phyloP scores from a whole-genome alignment of 2,113 vertebrate species.

The Megaceryle maxima region DNA sequence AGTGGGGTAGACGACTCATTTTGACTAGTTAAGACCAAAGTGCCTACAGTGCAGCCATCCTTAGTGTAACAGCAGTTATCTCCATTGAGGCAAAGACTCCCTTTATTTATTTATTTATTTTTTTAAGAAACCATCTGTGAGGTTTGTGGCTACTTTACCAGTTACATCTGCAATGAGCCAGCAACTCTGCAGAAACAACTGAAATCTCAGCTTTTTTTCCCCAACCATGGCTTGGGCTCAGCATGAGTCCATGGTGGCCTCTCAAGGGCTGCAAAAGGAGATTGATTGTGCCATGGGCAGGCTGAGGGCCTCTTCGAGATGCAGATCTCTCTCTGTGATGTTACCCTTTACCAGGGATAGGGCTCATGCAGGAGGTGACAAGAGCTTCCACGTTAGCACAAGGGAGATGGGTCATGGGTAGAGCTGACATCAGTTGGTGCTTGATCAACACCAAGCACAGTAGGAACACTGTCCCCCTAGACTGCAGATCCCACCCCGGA shows the following conservation, averaged over 20 bases:
- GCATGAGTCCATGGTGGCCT: fast-evolving
- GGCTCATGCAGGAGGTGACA: background rate
- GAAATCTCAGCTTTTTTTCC: background rate
- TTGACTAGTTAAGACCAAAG: background rate
- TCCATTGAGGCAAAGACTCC: background rate
- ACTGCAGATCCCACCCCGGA: background rate
- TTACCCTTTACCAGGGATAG: background rate
- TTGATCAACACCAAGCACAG: too few species aligned
- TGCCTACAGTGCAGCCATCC: background rate
- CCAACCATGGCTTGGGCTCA: background rate
- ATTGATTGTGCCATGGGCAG: background rate
- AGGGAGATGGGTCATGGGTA: background rate
- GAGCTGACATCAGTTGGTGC: background rate
- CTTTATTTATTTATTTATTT: background rate
- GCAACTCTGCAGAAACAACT: background rate
- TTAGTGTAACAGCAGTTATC: background rate
- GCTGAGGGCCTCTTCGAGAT: background rate
- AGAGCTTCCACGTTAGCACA: background rate
- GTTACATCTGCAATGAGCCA: background rate
- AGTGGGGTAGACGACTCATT: background rate
- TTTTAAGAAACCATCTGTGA: background rate
- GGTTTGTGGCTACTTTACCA: background rate
- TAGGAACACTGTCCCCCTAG: background rate
- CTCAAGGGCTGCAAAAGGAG: background rate
- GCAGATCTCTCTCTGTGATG: background rate